Evolutionary conservation across 2,113 vertebrate genomes (phyloP), one percentile per base, ranked within the genome.

Genomic region (Sisor rabdophorus): DNA sequence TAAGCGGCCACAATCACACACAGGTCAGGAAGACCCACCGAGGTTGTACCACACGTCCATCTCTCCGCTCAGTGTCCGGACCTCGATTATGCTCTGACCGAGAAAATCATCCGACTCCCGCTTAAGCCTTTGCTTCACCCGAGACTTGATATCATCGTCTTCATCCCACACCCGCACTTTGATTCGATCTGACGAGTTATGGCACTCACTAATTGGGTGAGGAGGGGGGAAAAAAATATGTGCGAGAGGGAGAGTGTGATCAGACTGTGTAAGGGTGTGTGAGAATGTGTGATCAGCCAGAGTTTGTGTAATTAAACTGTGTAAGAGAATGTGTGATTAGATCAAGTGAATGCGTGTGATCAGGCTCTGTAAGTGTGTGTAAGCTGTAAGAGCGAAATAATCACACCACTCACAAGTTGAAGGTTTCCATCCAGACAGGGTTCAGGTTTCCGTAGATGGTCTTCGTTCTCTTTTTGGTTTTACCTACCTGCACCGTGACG

Each of bases 31-130:
- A 24, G 59, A 80, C 77, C 88, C 83, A 98, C 97, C 96, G 22
- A 99, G 91, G 85, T 96, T 98, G 92, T 98, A 98, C 96, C 97
- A 99, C 81, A 99, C 96, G 28, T 99, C 97, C 97, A 99, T 99
- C 89, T 99, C 97, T 59, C 97, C 97, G 0, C 96, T 98, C 80
- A 99, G 93, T 0, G 96, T 99, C 73, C 96, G 95, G 78, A 99
- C 97, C 86, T 99, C 97, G 3, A 99, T 98, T 89, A 99, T 98
- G 0, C 95, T 98, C 89, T 99, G 97, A 36, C 97, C 97, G 82
- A 99, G 84, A 86, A 99, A 99, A 86, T 99, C 97, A 0, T 99
- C 97, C 0, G 96, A 98, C 82, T 99, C 97, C 53, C 95, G 91
- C 90, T 98, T 98, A 77, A 98, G 93, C n/a, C 95, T 92, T 79